Percentiles rank a stretch among this genome's conserved stretches.
These are phyloP conservation scores for Julus scanicus DNA, from an alignment of 2,888 invertebrate genomes.

Conservation along the genomic window DNA sequence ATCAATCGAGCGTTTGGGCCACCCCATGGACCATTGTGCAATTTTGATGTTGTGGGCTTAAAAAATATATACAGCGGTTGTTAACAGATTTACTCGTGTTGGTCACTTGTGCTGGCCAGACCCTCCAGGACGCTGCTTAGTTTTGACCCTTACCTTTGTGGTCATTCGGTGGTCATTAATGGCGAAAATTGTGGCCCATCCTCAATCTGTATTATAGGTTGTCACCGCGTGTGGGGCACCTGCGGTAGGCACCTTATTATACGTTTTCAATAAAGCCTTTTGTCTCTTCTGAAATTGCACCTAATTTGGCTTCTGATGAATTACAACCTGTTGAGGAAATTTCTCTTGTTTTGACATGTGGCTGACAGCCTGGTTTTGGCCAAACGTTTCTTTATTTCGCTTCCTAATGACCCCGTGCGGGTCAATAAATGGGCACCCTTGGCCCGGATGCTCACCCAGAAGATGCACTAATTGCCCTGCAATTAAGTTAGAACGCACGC, in stretches of 20 bases:
- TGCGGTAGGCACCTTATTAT: constrained; percentile 24
- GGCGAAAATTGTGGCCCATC: constrained; percentile 23
- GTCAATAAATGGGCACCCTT: constrained; percentile 20
- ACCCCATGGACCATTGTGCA: constrained; percentile 12
- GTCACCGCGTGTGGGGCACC: not conserved
- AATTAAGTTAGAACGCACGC: not conserved
- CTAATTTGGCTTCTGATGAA: constrained; percentile 39
- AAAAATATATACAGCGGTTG: constrained; percentile 30
- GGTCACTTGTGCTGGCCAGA: constrained; percentile 20
- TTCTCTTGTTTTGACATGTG: constrained; percentile 30
- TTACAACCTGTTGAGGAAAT: constrained; percentile 32
- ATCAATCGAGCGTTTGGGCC: constrained; percentile 5
- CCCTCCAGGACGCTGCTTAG: constrained; percentile 8
- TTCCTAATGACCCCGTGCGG: constrained; percentile 32
- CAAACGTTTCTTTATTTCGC: not conserved
- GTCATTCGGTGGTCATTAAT: not conserved
- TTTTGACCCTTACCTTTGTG: constrained; percentile 14
- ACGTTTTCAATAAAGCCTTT: constrained; percentile 29
- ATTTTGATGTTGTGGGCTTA: constrained; percentile 18
- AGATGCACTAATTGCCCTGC: not conserved
- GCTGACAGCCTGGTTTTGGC: constrained; percentile 16
- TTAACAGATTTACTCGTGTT: constrained; percentile 7
- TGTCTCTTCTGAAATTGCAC: not conserved
- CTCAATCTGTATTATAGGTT: constrained; percentile 5
- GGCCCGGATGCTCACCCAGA: constrained; percentile 27